These are phyloP conservation scores for Dioctria rufipes DNA, from an alignment of 2,888 invertebrate species.

Conservation along the genomic window DNA sequence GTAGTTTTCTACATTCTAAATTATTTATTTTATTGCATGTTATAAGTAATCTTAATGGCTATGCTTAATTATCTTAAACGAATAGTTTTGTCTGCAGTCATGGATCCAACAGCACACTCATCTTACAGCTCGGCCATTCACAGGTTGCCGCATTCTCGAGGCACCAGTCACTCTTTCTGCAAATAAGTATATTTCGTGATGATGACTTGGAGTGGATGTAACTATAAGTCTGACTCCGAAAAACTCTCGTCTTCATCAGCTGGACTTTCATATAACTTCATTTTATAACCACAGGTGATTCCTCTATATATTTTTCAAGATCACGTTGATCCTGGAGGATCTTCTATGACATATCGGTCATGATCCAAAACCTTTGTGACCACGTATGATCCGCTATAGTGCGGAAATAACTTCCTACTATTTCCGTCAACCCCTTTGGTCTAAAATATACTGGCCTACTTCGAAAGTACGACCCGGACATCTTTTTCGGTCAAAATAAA, in stretches of 20 bases:
- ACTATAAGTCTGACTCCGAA: neutral
- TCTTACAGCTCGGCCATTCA: neutral
- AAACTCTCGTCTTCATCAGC: neutral
- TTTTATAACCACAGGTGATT: neutral
- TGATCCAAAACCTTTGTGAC: neutral
- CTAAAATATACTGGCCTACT: neutral
- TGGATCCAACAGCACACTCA: too few species aligned
- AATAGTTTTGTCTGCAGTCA: too few species aligned
- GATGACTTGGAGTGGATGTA: neutral
- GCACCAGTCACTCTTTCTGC: neutral
- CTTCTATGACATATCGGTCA: neutral
- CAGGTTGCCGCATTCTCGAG: neutral
- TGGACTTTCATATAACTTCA: neutral
- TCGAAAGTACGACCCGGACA: too few species aligned
- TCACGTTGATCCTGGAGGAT: neutral
- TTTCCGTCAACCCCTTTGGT: neutral
- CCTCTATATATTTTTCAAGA: neutral
- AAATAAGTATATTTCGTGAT: too few species aligned
- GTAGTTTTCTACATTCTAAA: too few species aligned
- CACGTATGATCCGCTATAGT: neutral
- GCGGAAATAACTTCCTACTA: neutral
- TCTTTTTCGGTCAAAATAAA: too few species aligned
- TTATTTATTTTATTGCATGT: too few species aligned
- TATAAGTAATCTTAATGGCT: too few species aligned
- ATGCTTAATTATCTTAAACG: too few species aligned